Conservation (phyloP, 2,797 vertebrate genomes). For the Enteromius fasciolatus region DNA sequence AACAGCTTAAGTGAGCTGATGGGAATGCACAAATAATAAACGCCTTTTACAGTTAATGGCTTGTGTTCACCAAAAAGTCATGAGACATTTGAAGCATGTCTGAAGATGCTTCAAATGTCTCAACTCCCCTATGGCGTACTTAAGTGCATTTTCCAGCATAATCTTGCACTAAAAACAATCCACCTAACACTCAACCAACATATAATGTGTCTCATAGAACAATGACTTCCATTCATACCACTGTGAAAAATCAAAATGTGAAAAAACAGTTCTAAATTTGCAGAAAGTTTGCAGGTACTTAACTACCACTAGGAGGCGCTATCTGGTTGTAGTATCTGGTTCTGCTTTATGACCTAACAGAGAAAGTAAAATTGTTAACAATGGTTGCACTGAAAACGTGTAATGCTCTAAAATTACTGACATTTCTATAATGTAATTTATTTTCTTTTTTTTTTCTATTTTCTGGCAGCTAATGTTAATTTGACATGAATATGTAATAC, state of each 20-base stretch:
- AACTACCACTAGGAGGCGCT: background rate
- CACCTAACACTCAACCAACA: background rate
- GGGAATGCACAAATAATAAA: background rate
- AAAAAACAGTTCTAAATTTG: background rate
- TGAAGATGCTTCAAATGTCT: background rate
- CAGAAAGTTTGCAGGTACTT: background rate
- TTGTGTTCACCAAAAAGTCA: background rate
- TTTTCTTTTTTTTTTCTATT: too few species aligned
- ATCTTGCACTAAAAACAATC: background rate
- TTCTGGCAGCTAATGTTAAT: too few species aligned
- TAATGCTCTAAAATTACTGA: too few species aligned
- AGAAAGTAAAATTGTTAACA: background rate
- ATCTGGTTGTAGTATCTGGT: background rate
- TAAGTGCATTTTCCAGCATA: background rate
- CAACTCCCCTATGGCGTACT: background rate
- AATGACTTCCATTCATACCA: background rate
- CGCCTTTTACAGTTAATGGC: background rate
- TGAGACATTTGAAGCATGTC: background rate
- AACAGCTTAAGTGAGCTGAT: background rate
- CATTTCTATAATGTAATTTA: too few species aligned
- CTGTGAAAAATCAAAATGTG: background rate
- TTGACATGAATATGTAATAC: too few species aligned
- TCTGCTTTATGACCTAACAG: background rate
- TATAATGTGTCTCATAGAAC: background rate
- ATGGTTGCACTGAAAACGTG: too few species aligned